phyloP scores from a whole-genome alignment of 2,888 invertebrate species.

The Habroteleia sp. region DNA sequence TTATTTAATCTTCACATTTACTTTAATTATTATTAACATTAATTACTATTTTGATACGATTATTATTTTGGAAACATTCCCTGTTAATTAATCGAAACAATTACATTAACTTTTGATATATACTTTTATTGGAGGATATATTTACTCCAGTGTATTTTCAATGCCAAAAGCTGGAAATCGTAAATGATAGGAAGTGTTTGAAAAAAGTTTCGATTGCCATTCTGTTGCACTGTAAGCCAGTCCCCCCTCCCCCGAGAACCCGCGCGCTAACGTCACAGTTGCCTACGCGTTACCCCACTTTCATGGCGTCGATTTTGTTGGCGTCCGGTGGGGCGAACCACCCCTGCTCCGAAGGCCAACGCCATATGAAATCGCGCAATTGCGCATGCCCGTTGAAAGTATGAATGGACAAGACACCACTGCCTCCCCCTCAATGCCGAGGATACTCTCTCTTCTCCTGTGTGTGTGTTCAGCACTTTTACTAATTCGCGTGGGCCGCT shows the following conservation, averaged over 20 bases:
- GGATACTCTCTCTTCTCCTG: conserved; percentile 48
- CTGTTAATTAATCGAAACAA: too few relatives aligned
- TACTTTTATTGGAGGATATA: too few relatives aligned
- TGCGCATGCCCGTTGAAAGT: conserved; percentile 49
- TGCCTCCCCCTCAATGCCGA: conserved; percentile 64
- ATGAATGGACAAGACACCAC: conserved; percentile 61
- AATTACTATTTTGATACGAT: too few relatives aligned
- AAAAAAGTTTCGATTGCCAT: conserved; percentile 11
- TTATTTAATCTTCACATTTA: too few relatives aligned
- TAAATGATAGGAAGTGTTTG: background rate
- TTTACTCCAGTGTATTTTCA: too few relatives aligned
- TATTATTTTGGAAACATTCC: too few relatives aligned
- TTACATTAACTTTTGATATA: too few relatives aligned
- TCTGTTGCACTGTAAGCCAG: conserved; percentile 12
- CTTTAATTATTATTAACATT: too few relatives aligned
- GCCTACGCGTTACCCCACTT: conserved; percentile 58
- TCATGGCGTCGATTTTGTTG: conserved; percentile 37
- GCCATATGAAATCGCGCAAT: conserved; percentile 23
- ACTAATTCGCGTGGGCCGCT: conserved; percentile 58
- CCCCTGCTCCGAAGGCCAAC: conserved; percentile 57
- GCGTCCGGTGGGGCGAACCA: conserved; percentile 37
- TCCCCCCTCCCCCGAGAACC: conserved; percentile 8
- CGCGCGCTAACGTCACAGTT: conserved; percentile 44
- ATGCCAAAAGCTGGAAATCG: too few relatives aligned
- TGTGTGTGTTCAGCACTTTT: conserved; percentile 52